Base-by-base conservation (phyloP, 2,113 vertebrate genomes). In the Lontra canadensis region DNA sequence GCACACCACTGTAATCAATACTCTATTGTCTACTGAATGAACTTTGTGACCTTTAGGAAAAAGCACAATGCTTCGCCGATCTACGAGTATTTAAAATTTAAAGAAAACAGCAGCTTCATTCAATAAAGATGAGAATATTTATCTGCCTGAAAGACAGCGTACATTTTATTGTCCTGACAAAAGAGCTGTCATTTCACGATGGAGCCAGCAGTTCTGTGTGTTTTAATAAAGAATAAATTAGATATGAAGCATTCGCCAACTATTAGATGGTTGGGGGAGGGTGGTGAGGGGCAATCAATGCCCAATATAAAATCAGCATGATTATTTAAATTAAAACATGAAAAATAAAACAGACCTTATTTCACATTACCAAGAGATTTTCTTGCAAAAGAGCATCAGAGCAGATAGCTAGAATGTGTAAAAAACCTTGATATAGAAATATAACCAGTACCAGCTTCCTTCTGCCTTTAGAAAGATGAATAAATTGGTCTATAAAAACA, bases 61-160 rank as follows among this genome's bases (percentile, higher is more conserved):
- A 98, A 97, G 98, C 97, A 98, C 65, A 97, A 98, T 98, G 98
- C 98, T 99, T 98, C 98, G 98, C 98, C 98, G 99, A 98, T 98
- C 99, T 98, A 98, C 97, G 95, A 97, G 98, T 98, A 98, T 99
- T 99, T 99, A 99, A 99, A 99, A 99, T 99, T 99, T 98, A 99
- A 98, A 98, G 98, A 98, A 99, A 98, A 98, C 97, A 98, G 98
- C 98, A 97, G 98, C 97, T 98, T 98, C 90, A 63, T 93, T 98
- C 97, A 98, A 98, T 98, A 98, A 98, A 97, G 95, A 98, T 98
- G 92, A 97, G 98, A 99, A 98, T 99, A 99, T 99, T 98, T 98
- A 99, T 98, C 98, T 96, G 88, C 94, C 96, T 97, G 97, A 98
- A 98, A 95, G 97, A 98, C 91, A 98, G 98, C 97, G 98, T 95